Evolutionary conservation across 1,140 invertebrate species (phyloP).

Genomic region (Cotesia chilonis): DNA sequence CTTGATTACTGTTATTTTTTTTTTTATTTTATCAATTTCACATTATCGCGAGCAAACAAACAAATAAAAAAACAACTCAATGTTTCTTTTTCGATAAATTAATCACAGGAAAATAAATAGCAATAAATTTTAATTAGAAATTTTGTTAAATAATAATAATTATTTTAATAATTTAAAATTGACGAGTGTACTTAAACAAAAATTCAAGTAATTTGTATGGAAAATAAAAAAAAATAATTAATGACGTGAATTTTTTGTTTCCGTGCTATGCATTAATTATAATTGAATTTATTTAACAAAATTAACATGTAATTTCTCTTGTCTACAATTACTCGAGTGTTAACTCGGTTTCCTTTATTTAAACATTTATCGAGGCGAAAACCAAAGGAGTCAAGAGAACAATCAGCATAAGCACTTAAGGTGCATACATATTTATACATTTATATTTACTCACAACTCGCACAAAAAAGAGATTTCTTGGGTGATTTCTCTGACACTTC

Average conservation of each 20-base stretch:
- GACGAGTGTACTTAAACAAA: too few species aligned
- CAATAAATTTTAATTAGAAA: too few species aligned
- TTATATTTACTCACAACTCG: conserved; percentile 3
- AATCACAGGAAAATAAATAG: too few species aligned
- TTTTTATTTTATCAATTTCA: conserved; percentile 1
- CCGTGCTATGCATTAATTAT: background rate
- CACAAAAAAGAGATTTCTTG: background rate
- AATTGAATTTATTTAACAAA: background rate
- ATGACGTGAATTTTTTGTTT: background rate
- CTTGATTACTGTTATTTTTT: background rate
- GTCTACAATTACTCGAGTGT: conserved; percentile 17
- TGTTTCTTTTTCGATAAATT: too few species aligned
- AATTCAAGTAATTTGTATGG: too few species aligned
- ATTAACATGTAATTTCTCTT: conserved; percentile 16
- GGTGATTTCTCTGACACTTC: background rate
- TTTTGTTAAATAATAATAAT: background rate
- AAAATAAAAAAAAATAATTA: background rate
- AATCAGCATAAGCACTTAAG: conserved; percentile 24
- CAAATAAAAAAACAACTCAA: too few species aligned
- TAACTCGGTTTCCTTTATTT: conserved; percentile 16
- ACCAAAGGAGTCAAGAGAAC: conserved; percentile 5
- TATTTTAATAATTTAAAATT: too few species aligned
- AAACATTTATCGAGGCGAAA: too few species aligned
- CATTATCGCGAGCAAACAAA: too few species aligned
- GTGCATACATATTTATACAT: conserved; percentile 20